A percentile compares a stretch with the other conserved stretches of the same genome.
Conservation (phyloP, 2,888 invertebrate genomes). For the Philopedon plagiatum region DNA sequence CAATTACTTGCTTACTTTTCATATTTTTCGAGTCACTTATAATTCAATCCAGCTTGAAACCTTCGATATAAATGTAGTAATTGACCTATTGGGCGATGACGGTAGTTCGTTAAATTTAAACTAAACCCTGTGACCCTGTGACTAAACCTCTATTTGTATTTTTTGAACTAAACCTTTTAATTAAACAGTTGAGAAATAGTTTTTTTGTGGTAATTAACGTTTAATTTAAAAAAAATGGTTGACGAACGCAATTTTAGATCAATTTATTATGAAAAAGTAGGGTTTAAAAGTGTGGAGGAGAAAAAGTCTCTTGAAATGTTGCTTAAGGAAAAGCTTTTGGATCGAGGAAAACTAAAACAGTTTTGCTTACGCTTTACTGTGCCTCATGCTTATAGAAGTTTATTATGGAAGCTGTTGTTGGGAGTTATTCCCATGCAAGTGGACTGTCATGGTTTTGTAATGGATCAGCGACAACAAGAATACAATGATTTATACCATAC, state of each 20-base stretch:
- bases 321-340: constrained; percentile 87
- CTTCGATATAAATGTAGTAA: too few species aligned
- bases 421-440: constrained; percentile 85
- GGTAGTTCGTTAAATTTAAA: too few species aligned
- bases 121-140: too few species aligned
- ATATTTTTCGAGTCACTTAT: too few species aligned
- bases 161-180: too few species aligned
- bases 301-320: constrained; percentile 92
- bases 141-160: too few species aligned
- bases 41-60: too few species aligned
- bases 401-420: constrained; percentile 89
- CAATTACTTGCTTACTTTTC: too few species aligned
- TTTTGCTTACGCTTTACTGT: constrained; percentile 89
- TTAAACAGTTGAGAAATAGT: too few species aligned
- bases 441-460: constrained; percentile 82
- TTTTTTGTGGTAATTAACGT: too few species aligned
- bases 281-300: constrained; percentile 91
- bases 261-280: constrained; percentile 89
- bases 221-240: too few species aligned
- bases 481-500: constrained; percentile 83
- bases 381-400: constrained; percentile 83
- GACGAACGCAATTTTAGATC: constrained; percentile 88
- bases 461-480: constrained; percentile 81
- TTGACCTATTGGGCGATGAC: too few species aligned
- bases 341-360: constrained; percentile 84